A percentile compares a stretch with the other conserved stretches of the same genome.
Evolutionary conservation across 2,113 vertebrate genomes (phyloP).

Genomic region (Poeciliopsis retropinna): DNA sequence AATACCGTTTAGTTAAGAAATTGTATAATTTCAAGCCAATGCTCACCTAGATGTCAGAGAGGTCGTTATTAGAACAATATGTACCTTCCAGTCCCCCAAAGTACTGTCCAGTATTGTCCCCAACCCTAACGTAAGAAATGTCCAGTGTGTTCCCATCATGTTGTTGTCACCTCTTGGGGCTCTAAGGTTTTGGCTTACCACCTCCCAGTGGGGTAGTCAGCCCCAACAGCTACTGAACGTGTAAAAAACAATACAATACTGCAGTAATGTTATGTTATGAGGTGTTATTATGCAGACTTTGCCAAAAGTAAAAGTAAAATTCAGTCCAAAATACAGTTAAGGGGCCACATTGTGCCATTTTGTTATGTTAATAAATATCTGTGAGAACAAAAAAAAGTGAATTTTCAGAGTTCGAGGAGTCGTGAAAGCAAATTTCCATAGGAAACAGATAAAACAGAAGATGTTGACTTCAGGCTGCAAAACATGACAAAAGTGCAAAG

Average conservation of each 20-base stretch:
- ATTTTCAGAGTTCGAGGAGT: neutral
- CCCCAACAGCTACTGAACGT: constrained; percentile 2
- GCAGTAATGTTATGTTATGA: neutral
- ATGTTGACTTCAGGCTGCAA: neutral
- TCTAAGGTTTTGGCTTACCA: constrained; percentile 24
- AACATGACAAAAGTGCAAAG: neutral
- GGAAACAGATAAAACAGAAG: neutral
- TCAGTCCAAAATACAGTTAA: too few species aligned
- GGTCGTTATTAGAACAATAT: constrained; percentile 7
- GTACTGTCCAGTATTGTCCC: neutral
- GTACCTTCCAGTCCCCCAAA: neutral
- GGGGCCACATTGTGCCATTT: neutral
- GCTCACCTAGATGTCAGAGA: constrained; percentile 1
- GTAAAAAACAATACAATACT: neutral
- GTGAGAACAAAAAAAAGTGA: too few species aligned
- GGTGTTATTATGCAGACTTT: neutral
- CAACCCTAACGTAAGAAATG: constrained; percentile 18
- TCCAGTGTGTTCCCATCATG: constrained; percentile 30
- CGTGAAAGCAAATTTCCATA: too few species aligned
- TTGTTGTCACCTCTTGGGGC: constrained; percentile 19
- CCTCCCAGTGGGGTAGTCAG: constrained; percentile 31
- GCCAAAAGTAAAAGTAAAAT: neutral
- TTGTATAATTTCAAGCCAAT: constrained; percentile 2
- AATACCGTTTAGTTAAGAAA: neutral
- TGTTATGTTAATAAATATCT: neutral